Evolutionary conservation across 2,888 invertebrate genomes (phyloP).

Genomic region (Cephus pulcher): DNA sequence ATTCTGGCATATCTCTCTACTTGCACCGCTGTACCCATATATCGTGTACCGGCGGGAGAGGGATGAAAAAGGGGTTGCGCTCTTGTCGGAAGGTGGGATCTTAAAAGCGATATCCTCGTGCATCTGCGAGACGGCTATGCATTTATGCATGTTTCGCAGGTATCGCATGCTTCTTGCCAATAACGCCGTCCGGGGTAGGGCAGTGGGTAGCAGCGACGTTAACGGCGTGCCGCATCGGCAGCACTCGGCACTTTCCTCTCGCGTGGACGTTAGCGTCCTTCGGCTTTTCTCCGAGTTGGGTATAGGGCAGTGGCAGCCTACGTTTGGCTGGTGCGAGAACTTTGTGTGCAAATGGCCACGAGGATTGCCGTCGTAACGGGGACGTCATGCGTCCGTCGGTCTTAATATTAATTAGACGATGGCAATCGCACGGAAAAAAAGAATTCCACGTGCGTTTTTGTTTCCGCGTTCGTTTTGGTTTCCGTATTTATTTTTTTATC

Average conservation of each 20-base stretch:
- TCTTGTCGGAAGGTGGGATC: constrained; percentile 55
- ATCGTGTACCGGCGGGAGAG: constrained; percentile 2
- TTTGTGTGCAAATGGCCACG: neutral
- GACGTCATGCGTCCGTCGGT: neutral
- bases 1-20: neutral
- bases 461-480: neutral
- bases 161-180: constrained; percentile 63
- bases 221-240: neutral
- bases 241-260: neutral
- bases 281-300: neutral
- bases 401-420: neutral
- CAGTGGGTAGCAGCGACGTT: neutral
- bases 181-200: constrained; percentile 38
- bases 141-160: constrained; percentile 61
- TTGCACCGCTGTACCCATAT: neutral
- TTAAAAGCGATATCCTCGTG: constrained; percentile 50
- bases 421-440: neutral
- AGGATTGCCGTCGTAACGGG: neutral
- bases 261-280: neutral
- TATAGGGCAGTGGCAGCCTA: neutral
- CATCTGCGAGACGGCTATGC: constrained; percentile 58
- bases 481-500: neutral
- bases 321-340: neutral
- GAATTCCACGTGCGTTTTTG: neutral
- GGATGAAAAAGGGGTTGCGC: constrained; percentile 16